Conservation (phyloP, 2,113 vertebrate genomes). For the Entelurus aequoreus region DNA sequence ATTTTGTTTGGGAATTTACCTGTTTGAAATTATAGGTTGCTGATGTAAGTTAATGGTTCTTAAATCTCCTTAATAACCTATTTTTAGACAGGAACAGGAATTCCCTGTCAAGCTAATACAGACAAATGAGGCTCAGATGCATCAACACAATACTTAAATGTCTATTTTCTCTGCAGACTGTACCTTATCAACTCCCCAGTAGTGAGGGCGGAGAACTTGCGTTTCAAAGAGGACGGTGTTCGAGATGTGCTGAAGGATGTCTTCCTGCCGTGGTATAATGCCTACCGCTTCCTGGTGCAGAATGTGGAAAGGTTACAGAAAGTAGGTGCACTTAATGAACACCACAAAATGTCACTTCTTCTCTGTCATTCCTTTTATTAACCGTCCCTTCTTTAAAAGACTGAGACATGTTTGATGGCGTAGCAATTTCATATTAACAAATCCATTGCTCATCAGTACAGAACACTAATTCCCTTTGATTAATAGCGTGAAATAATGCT, state of each 20-base stretch:
- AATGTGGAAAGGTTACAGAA: conserved; percentile 86
- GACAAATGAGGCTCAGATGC: not conserved
- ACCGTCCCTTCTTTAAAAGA: conserved; percentile 2
- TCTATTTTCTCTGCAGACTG: conserved; percentile 66
- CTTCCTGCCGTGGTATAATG: conserved; percentile 98
- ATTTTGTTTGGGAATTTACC: no score
- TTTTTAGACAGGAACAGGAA: not conserved
- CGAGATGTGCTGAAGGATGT: conserved; percentile 94
- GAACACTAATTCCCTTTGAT: not conserved
- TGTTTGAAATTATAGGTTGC: no score
- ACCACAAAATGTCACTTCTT: not conserved
- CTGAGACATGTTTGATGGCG: not conserved
- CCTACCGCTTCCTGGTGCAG: conserved; percentile 94
- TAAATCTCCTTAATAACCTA: no score
- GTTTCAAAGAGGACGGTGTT: conserved; percentile 96
- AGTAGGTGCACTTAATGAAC: conserved; percentile 60
- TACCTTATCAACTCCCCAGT: conserved; percentile 98
- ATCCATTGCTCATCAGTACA: not conserved
- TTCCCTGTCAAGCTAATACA: not conserved
- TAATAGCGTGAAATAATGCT: conserved; percentile 5
- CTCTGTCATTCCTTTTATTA: not conserved
- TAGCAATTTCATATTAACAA: not conserved
- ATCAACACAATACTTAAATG: not conserved
- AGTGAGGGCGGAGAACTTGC: conserved; percentile 92
- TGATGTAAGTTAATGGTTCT: no score